Evolutionary conservation across 2,113 vertebrate species (phyloP).

Genomic region (Prunella fulvescens): DNA sequence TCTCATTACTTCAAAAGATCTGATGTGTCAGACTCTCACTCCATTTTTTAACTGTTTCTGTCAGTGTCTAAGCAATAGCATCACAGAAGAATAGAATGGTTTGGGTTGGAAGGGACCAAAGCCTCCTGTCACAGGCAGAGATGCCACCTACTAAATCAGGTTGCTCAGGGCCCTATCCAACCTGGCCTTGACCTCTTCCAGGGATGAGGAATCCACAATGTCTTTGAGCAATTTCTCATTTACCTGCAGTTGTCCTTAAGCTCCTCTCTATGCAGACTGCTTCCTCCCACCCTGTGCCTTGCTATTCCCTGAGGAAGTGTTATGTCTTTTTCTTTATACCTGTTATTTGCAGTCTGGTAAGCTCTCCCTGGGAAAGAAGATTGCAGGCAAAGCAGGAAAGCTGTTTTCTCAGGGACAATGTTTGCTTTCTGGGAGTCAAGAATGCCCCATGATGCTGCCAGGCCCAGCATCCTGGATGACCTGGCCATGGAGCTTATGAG

Average conservation of each 20-base stretch:
- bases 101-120: neutral
- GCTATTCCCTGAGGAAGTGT: fast-evolving
- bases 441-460: neutral
- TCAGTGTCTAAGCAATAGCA: neutral
- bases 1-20: neutral
- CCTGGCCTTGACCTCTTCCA: neutral
- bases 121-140: neutral
- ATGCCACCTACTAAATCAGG: neutral
- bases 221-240: neutral
- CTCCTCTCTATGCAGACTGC: neutral
- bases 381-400: neutral
- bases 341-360: neutral
- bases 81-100: neutral
- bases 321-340: neutral
- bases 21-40: neutral
- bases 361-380: neutral
- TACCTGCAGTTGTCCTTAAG: neutral
- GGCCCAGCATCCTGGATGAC: neutral
- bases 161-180: neutral
- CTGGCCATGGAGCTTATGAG: neutral
- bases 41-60: neutral
- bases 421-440: neutral
- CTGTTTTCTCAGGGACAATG: neutral
- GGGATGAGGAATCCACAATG: neutral
- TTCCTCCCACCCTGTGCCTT: neutral